Evolutionary conservation across 2,888 invertebrate genomes (phyloP).

Genomic region (Leptopterna dolabrata): DNA sequence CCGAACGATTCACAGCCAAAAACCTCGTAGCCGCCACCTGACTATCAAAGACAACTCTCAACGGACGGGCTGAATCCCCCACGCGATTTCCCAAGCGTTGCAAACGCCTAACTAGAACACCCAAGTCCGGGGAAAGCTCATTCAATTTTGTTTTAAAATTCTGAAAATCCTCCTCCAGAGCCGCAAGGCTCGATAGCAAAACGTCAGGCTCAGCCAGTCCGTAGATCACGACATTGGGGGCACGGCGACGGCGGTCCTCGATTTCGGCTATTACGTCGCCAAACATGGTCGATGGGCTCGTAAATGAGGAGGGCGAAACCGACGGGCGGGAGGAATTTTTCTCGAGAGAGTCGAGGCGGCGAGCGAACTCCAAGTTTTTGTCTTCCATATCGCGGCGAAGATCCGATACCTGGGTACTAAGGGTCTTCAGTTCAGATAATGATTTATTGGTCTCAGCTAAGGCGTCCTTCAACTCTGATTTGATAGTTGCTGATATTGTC

Average conservation of each 20-base stretch:
- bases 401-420: too few relatives aligned
- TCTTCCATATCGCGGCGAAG: background rate
- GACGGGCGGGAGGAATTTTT: background rate
- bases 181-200: background rate
- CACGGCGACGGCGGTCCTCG: background rate
- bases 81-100: background rate
- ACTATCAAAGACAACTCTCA: background rate
- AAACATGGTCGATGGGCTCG: background rate
- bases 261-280: constrained; percentile 10
- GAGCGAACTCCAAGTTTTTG: background rate
- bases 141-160: background rate
- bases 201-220: background rate
- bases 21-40: background rate
- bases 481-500: background rate
- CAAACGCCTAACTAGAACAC: background rate
- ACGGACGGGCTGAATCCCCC: background rate
- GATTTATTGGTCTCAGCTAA: background rate
- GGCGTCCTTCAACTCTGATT: background rate
- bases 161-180: constrained; percentile 7
- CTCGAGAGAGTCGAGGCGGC: background rate
- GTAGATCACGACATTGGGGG: constrained; percentile 6
- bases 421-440: background rate
- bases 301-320: background rate
- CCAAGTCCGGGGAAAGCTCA: background rate
- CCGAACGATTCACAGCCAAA: background rate